A percentile compares a stretch with the other conserved stretches of the same genome.
Evolutionary conservation across 2,797 vertebrate genomes (phyloP).

Genomic region (Sebastes ruberrimus): DNA sequence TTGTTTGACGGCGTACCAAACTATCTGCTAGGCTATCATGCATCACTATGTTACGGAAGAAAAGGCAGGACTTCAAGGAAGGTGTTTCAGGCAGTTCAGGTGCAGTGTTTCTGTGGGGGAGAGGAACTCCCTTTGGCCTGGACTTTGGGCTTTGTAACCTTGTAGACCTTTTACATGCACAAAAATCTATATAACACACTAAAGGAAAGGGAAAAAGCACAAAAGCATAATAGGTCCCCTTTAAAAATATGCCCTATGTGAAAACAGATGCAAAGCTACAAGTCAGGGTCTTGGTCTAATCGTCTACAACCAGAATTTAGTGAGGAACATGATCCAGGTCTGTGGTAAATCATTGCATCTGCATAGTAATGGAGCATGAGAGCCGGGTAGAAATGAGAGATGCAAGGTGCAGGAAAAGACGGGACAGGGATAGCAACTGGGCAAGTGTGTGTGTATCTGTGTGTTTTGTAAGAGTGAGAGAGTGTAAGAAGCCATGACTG

Average conservation of each 20-base stretch:
- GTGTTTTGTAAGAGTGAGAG: conserved; percentile 25
- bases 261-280: conserved; percentile 26
- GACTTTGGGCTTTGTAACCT: too few species aligned
- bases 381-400: conserved; percentile 34
- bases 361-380: conserved; percentile 25
- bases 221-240: too few species aligned
- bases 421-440: neutral
- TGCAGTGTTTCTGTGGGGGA: too few species aligned
- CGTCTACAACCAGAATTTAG: conserved; percentile 23
- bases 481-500: conserved; percentile 40
- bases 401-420: conserved; percentile 15
- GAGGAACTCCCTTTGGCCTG: too few species aligned
- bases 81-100: too few species aligned
- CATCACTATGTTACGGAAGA: too few species aligned
- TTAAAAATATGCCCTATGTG: neutral
- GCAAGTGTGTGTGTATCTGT: conserved; percentile 16
- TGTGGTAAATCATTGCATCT: conserved; percentile 44
- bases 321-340: conserved; percentile 17
- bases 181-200: too few species aligned
- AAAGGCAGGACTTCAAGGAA: too few species aligned
- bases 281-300: conserved; percentile 18
- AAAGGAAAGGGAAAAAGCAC: too few species aligned
- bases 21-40: too few species aligned
- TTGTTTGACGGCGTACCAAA: too few species aligned
- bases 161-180: too few species aligned